phyloP scores from a whole-genome alignment of 2,888 invertebrate species.

The Pseudolycoriella hygida region DNA sequence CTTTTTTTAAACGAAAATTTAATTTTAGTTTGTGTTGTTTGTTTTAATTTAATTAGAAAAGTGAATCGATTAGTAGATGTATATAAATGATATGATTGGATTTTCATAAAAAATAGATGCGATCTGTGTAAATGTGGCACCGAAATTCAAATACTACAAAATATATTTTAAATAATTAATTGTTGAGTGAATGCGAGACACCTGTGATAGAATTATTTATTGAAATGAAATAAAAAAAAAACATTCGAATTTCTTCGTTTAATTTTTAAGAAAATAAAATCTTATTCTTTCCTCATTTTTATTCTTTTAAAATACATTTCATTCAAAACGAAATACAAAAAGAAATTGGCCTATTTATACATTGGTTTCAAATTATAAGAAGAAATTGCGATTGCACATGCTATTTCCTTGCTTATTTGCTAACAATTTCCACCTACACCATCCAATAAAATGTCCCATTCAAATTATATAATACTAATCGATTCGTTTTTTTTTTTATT shows the following conservation, averaged over 20 bases:
- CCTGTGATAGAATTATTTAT: too few relatives aligned
- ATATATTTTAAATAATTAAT: too few relatives aligned
- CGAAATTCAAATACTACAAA: too few relatives aligned
- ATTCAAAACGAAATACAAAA: background rate
- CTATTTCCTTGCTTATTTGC: conserved; percentile 14
- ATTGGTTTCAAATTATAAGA: conserved; percentile 5
- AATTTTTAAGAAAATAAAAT: background rate
- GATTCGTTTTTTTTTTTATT: conserved; percentile 16
- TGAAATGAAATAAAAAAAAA: too few relatives aligned
- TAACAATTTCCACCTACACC: conserved; percentile 12
- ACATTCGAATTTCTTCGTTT: background rate
- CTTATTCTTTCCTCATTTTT: conserved; percentile 3
- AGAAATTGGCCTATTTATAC: conserved; percentile 4
- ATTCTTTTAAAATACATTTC: background rate
- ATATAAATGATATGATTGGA: background rate
- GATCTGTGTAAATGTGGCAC: too few relatives aligned
- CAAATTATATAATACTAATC: conserved; percentile 18
- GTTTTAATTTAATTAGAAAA: conserved; percentile 7
- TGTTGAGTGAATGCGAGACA: too few relatives aligned
- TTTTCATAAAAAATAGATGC: background rate
- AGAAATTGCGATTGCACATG: conserved; percentile 19
- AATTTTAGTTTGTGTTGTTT: background rate
- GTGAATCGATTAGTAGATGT: conserved; percentile 15
- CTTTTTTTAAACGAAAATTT: too few relatives aligned
- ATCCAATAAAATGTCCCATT: conserved; percentile 9